phyloP scores from a whole-genome alignment of 2,113 vertebrate genomes.

The Lucifuga dentata region DNA sequence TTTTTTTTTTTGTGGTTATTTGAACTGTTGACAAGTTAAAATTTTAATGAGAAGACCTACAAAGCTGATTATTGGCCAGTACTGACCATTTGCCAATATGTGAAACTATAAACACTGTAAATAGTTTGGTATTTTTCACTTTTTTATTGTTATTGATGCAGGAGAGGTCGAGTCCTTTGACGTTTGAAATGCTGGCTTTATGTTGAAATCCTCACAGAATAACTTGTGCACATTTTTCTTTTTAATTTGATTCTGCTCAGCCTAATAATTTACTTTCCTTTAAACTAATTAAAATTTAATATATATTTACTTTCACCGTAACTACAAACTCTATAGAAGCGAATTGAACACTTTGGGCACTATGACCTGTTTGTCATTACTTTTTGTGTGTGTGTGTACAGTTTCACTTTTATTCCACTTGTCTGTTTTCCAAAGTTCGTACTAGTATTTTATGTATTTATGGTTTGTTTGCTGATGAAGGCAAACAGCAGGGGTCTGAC shows the following conservation, averaged over 20 bases:
- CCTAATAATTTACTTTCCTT: conserved; percentile 12
- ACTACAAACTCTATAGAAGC: conserved; percentile 21
- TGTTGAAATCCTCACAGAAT: background rate
- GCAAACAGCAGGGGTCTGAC: conserved; percentile 83
- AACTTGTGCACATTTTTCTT: background rate
- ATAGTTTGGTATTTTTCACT: conserved; percentile 11
- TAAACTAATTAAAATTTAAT: conserved; percentile 32
- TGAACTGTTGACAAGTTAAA: too few species aligned
- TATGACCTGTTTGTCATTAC: background rate
- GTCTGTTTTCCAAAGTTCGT: conserved; percentile 61
- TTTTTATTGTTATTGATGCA: background rate
- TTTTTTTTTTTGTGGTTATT: too few species aligned
- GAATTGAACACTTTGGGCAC: conserved; percentile 36
- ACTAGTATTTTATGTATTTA: conserved; percentile 73
- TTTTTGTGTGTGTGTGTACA: conserved; percentile 27
- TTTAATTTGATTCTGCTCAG: background rate
- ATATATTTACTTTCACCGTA: conserved; percentile 34
- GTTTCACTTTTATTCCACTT: conserved; percentile 47
- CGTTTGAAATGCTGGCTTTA: background rate
- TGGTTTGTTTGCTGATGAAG: conserved; percentile 68
- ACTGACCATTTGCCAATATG: background rate
- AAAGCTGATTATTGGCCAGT: background rate
- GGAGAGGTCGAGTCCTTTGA: background rate
- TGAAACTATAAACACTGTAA: conserved; percentile 28
- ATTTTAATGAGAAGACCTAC: background rate